These are phyloP conservation scores for Hypselothyrea guttata DNA, from an alignment of 2,888 invertebrate species.

Conservation along the genomic window DNA sequence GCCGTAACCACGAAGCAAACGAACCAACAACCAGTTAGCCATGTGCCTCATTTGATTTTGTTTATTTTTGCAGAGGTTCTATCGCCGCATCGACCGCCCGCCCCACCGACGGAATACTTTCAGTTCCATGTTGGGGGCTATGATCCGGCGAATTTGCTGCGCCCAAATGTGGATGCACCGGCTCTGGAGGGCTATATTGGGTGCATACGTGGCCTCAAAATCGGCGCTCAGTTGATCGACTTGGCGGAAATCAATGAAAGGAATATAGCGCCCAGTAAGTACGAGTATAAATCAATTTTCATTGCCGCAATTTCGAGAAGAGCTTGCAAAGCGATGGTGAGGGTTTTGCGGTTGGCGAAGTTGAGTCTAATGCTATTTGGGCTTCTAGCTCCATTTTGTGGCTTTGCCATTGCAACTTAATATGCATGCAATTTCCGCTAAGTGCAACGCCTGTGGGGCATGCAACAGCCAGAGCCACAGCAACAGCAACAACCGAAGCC, in stretches of 20 bases:
- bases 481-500: background rate
- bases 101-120: constrained; percentile 94
- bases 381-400: constrained; percentile 17
- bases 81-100: constrained; percentile 93
- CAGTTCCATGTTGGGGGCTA: constrained; percentile 94
- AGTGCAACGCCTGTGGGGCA: constrained; percentile 49
- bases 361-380: constrained; percentile 26
- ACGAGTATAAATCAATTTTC: constrained; percentile 67
- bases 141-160: constrained; percentile 88
- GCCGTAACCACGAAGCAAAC: no score
- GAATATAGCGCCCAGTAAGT: constrained; percentile 87
- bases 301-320: constrained; percentile 26
- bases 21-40: background rate
- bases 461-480: constrained; percentile 4
- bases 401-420: constrained; percentile 55
- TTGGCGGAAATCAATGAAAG: constrained; percentile 88
- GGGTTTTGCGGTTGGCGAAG: background rate
- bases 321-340: background rate
- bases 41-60: constrained; percentile 56
- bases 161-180: constrained; percentile 83
- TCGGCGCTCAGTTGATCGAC: constrained; percentile 91
- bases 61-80: constrained; percentile 87
- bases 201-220: constrained; percentile 93
- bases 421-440: constrained; percentile 76
- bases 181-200: constrained; percentile 90